Conservation (phyloP, 2,113 vertebrate species). For the Lanius collurio region DNA sequence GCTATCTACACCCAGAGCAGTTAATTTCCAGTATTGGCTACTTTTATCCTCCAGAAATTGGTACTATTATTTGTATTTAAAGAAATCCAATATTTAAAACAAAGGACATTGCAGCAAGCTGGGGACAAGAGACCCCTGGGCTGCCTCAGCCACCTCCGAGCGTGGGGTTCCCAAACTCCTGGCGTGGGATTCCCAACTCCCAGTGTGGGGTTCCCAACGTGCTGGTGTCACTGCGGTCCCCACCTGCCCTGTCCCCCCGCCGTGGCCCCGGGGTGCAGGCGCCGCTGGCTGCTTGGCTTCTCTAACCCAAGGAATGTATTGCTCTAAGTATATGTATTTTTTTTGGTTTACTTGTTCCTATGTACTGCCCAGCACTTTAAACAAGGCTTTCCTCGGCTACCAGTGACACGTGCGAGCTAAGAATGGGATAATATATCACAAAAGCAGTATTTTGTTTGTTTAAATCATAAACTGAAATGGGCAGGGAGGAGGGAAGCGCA, state of each 20-base stretch:
- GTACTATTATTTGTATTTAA: conserved; percentile 37
- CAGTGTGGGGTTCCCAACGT: neutral
- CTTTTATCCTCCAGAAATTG: conserved; percentile 18
- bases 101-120: neutral
- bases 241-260: neutral
- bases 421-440: conserved; percentile 52
- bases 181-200: neutral
- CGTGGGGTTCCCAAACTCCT: neutral
- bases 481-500: neutral
- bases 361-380: conserved; percentile 77
- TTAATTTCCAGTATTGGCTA: conserved; percentile 35
- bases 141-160: neutral
- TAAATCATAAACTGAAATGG: conserved; percentile 38
- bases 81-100: conserved; percentile 1
- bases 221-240: conserved; percentile 31
- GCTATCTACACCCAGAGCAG: conserved; percentile 32
- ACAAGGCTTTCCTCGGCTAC: conserved; percentile 60
- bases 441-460: conserved; percentile 63
- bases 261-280: neutral
- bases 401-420: conserved; percentile 27
- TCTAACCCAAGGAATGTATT: conserved; percentile 39
- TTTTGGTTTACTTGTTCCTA: conserved; percentile 60
- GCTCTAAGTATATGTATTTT: neutral
- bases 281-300: conserved; percentile 20
- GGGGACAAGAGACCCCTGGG: neutral